A percentile compares a stretch with the other conserved stretches of the same genome.
Conservation (phyloP, 2,113 vertebrate genomes). For the Petroica traversi region DNA sequence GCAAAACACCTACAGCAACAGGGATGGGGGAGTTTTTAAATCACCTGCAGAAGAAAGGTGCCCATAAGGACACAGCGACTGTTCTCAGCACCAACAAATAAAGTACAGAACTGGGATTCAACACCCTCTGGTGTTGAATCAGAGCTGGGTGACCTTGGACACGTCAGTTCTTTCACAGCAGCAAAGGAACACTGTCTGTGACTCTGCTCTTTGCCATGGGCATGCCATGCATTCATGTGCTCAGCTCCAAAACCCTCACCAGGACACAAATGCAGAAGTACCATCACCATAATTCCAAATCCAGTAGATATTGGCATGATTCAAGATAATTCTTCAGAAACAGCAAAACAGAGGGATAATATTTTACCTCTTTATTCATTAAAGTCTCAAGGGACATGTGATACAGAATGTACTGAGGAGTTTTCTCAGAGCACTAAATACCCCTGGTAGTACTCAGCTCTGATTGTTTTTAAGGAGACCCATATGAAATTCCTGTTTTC, state of each 20-base stretch:
- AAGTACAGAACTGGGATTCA: not conserved
- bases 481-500: not conserved
- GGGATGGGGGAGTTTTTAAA: not conserved
- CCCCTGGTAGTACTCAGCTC: not conserved
- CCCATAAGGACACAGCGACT: not conserved
- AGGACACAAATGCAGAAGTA: not conserved
- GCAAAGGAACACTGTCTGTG: not conserved
- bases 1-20: not conserved
- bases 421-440: not conserved
- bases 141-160: not conserved
- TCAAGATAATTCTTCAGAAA: not conserved
- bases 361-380: not conserved
- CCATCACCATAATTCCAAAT: not conserved
- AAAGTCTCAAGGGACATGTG: not conserved
- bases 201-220: not conserved
- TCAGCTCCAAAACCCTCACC: not conserved
- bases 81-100: not conserved
- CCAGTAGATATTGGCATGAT: not conserved
- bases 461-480: not conserved
- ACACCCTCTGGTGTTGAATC: not conserved
- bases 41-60: not conserved
- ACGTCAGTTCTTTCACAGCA: not conserved
- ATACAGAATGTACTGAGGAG: not conserved
- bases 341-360: not conserved
- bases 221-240: not conserved